Conservation (phyloP, 2,797 vertebrate species). For the Micrastur ruficollis region DNA sequence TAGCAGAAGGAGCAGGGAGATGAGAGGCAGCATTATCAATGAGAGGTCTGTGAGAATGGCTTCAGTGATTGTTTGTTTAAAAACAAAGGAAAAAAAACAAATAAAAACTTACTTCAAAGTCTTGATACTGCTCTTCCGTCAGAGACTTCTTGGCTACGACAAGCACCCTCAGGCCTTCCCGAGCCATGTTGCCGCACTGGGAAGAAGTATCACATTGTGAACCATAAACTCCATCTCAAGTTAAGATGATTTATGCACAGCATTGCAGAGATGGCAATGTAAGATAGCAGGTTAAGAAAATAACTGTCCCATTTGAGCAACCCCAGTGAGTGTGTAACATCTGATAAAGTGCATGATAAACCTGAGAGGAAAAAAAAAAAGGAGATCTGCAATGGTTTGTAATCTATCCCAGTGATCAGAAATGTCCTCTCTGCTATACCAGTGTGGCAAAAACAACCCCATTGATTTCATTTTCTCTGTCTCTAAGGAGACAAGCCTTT, state of each 20-base stretch:
- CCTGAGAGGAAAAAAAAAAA: background rate
- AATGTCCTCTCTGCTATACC: background rate
- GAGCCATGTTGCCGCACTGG: conserved; percentile 98
- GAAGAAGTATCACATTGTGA: conserved; percentile 21
- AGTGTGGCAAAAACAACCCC: background rate
- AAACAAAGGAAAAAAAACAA: background rate
- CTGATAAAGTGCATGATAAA: conserved; percentile 49
- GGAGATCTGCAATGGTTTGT: background rate
- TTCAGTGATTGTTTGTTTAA: background rate
- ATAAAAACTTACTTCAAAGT: conserved; percentile 87
- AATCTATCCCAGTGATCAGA: background rate
- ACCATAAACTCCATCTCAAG: background rate
- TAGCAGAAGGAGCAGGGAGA: background rate
- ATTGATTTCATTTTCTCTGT: background rate
- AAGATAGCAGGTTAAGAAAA: conserved; percentile 23
- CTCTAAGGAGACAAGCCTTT: background rate
- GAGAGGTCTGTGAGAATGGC: background rate
- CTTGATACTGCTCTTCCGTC: conserved; percentile 95
- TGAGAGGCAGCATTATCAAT: background rate
- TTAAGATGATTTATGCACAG: conserved; percentile 10
- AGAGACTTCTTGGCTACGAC: conserved; percentile 98
- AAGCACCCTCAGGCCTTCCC: conserved; percentile 92
- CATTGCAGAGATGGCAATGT: background rate
- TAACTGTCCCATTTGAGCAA: background rate
- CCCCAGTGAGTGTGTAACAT: background rate